Evolutionary conservation across 2,113 vertebrate genomes (phyloP).

Genomic region (Macquaria australasica): DNA sequence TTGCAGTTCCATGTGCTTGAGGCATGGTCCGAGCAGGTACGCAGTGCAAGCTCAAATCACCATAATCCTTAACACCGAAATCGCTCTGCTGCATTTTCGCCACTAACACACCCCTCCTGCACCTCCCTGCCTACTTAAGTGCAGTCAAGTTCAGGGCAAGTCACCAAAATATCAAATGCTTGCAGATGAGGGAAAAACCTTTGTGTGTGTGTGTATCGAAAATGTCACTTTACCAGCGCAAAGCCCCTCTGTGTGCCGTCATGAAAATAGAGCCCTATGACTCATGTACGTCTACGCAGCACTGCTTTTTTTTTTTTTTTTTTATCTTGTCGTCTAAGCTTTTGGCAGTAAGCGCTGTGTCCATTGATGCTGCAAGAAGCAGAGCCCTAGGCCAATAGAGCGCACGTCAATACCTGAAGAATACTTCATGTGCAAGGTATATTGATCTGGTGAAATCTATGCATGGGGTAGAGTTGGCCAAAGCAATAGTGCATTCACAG

Average conservation of each 20-base stretch:
- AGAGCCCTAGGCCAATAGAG: constrained; percentile 35
- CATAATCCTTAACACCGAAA: constrained; percentile 33
- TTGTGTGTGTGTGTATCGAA: constrained; percentile 35
- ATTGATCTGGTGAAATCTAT: constrained; percentile 73
- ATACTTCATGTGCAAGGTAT: constrained; percentile 61
- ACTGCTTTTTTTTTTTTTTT: constrained; percentile 1
- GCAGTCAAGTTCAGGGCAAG: constrained; percentile 52
- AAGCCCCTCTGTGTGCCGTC: constrained; percentile 38
- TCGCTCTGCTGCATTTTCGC: constrained; percentile 28
- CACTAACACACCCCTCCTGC: neutral
- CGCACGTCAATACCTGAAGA: constrained; percentile 61
- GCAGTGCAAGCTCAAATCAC: constrained; percentile 21
- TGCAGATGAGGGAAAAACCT: constrained; percentile 14
- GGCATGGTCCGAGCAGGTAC: constrained; percentile 9
- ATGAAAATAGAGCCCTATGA: constrained; percentile 42
- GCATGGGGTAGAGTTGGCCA: constrained; percentile 45
- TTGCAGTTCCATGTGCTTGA: neutral
- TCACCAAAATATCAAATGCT: constrained; percentile 52
- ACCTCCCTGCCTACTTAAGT: constrained; percentile 25
- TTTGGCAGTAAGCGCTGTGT: constrained; percentile 16
- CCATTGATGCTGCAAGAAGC: constrained; percentile 40
- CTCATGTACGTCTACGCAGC: constrained; percentile 3
- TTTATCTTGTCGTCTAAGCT: constrained; percentile 23
- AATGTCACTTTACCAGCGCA: constrained; percentile 35
- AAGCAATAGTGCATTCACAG: constrained; percentile 56